Base-by-base conservation (phyloP, 1,140 invertebrate genomes). In the Dysdera silvatica region DNA sequence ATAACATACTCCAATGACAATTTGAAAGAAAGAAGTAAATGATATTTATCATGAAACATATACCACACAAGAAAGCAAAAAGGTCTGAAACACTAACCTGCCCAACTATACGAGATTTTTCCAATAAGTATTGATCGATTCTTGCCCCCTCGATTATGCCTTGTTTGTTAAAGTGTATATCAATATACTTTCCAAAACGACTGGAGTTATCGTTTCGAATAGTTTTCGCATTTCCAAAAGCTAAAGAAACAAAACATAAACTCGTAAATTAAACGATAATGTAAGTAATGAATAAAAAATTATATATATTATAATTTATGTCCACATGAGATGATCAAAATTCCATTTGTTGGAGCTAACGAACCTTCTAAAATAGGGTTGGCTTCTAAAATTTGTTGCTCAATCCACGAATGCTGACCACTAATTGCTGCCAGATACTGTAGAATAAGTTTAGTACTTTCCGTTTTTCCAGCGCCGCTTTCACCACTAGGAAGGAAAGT, bases 181-280 rank as follows among this genome's bases (percentile, higher is more conserved):
- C 95, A 69, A 98, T 98, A 76, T 96, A 96, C 78, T 96, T 96
- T 48, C 93, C 93, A 78, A 97, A 97, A 61, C 95, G 82, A 32
- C 93, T 98, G 0, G 95, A 98, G 76, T 99, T 99, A 75, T 99
- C 96, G 75, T 99, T 99, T 58, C 95, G 82, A 48, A 98, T 92
- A 1, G 96, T 99, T 79, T 99, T 99, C 5, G 96, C 95, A 79
- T 99, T 99, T 60, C 96, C 96, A 79, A 99, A 99, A 4, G 96
- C 95, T 88, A 84, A 49, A n/a, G n/a, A n/a, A n/a, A n/a, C n/a
- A n/a, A n/a, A 68, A 67, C 43, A 33, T 31, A 53, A 53, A 18
- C 47, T 48, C 3, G 6, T n/a, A 45, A 37, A 16, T 18, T 8
- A 24, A 55, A 40, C 24, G 8, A 37, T 40, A 18, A 55, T 20